phyloP scores from a whole-genome alignment of 2,113 vertebrate genomes.

The Oxyruncus cristatus region DNA sequence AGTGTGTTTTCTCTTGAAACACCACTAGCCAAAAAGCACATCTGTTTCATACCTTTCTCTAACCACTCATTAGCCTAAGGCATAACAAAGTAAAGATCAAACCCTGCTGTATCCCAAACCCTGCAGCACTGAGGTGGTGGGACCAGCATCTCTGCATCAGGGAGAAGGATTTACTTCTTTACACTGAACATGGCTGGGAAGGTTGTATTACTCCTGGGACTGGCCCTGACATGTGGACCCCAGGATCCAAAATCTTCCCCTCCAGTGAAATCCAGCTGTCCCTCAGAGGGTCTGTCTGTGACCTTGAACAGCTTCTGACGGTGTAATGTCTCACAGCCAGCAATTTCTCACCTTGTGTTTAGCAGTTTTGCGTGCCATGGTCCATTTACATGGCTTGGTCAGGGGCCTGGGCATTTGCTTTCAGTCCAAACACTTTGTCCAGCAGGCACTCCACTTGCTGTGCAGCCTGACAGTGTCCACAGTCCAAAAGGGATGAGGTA shows the following conservation, averaged over 20 bases:
- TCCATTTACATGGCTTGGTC: fast-evolving
- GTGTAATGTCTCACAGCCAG: neutral
- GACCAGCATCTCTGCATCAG: neutral
- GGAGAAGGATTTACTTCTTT: neutral
- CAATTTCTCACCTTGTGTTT: neutral
- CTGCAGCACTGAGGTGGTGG: fast-evolving
- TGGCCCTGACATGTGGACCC: neutral
- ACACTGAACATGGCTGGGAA: neutral
- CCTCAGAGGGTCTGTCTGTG: neutral
- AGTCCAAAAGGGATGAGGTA: neutral
- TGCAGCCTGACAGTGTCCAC: neutral
- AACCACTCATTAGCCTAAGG: neutral
- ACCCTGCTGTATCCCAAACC: neutral
- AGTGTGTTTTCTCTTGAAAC: neutral
- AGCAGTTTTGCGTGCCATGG: fast-evolving
- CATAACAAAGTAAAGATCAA: neutral
- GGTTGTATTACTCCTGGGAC: neutral
- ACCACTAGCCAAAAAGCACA: neutral
- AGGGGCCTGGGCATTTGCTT: neutral
- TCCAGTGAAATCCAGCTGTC: neutral
- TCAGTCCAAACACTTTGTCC: neutral
- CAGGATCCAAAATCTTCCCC: neutral
- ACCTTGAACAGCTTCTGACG: neutral
- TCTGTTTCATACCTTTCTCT: neutral
- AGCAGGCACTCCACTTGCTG: neutral